A percentile compares a stretch with the other conserved stretches of the same genome.
Conservation (phyloP, 2,888 invertebrate species). For the Cataglyphis cursor region DNA sequence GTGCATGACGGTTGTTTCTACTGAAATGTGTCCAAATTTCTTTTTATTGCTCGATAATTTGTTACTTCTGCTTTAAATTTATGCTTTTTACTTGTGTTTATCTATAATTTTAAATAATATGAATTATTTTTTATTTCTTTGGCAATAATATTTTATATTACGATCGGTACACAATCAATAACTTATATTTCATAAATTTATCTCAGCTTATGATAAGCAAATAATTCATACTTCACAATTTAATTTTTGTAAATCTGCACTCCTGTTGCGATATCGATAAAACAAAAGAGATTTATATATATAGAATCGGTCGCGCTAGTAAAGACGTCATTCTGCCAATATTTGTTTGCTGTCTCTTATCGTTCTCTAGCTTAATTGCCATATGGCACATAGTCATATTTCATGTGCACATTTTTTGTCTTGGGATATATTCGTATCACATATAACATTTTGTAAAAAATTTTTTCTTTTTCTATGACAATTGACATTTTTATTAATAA, state of each 20-base stretch:
- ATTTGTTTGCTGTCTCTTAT: constrained; percentile 82
- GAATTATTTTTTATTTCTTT: not conserved
- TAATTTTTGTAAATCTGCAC: constrained; percentile 65
- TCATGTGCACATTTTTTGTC: constrained; percentile 68
- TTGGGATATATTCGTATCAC: constrained; percentile 53
- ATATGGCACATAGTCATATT: constrained; percentile 81
- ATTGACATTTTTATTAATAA: not conserved
- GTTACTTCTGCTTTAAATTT: not conserved
- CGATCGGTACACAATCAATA: not conserved
- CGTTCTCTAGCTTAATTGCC: constrained; percentile 81
- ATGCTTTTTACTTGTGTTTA: not conserved
- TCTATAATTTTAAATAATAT: not conserved
- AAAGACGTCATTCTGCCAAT: constrained; percentile 81
- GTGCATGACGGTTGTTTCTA: not conserved
- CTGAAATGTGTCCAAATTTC: not conserved
- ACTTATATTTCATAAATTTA: not conserved
- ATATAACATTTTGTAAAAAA: not conserved
- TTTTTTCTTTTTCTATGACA: not conserved
- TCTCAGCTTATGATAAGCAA: not conserved
- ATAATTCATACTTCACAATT: constrained; percentile 32
- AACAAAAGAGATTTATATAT: constrained; percentile 62
- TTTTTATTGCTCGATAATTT: not conserved
- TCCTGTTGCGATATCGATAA: constrained; percentile 64
- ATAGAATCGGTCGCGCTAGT: constrained; percentile 67
- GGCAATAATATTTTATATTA: not conserved